Conservation (phyloP, 2,888 invertebrate genomes). For the Autographa gamma region DNA sequence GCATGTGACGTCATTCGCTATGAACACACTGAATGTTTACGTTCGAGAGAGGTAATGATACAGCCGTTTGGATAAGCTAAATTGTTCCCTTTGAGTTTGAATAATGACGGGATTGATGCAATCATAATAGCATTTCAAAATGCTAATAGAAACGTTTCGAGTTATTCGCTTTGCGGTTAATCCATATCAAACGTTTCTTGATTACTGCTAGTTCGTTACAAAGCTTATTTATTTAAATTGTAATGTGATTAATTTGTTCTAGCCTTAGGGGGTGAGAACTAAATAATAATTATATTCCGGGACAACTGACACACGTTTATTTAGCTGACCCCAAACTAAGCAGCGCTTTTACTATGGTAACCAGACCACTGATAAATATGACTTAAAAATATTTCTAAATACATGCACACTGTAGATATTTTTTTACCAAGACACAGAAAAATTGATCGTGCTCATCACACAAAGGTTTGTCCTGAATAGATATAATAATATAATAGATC, state of each 20-base stretch:
- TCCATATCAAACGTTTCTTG: conserved; percentile 30
- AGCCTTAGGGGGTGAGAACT: no score
- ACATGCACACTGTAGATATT: no score
- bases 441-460: no score
- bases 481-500: no score
- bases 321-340: no score
- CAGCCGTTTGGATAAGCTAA: conserved; percentile 42
- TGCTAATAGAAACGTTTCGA: conserved; percentile 44
- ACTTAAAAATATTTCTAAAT: no score
- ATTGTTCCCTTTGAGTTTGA: conserved; percentile 53
- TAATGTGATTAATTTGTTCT: neutral
- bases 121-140: conserved; percentile 48
- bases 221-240: conserved; percentile 2
- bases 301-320: no score
- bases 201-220: conserved; percentile 22
- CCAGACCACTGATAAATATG: no score
- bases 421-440: no score
- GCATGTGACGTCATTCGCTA: conserved; percentile 15
- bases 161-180: conserved; percentile 47
- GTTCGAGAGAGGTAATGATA: conserved; percentile 24
- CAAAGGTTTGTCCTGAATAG: no score
- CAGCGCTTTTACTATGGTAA: no score
- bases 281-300: no score
- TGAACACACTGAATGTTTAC: conserved; percentile 23
- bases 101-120: conserved; percentile 49